Conservation (phyloP, 2,113 vertebrate species). For the Centrocercus urophasianus region DNA sequence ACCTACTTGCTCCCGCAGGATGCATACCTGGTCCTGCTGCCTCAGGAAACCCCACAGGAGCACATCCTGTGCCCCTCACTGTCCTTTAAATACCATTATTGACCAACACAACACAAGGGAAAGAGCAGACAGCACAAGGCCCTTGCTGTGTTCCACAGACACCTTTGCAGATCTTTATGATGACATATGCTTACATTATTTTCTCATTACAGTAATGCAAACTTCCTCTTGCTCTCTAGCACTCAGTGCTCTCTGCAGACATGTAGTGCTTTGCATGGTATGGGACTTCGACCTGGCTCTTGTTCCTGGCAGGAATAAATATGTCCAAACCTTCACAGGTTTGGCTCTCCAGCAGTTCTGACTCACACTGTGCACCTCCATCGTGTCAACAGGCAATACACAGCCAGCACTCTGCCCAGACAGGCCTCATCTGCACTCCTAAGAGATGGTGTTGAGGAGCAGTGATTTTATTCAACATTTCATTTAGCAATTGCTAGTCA, state of each 20-base stretch:
- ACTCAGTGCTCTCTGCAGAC: not conserved
- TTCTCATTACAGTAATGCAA: not conserved
- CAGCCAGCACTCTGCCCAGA: not conserved
- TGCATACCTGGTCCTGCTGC: not conserved
- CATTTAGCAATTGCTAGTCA: not conserved
- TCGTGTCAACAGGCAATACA: not conserved
- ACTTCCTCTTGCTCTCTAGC: not conserved
- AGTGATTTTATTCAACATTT: not conserved
- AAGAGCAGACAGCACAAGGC: not conserved
- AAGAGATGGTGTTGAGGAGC: not conserved
- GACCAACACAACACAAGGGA: not conserved
- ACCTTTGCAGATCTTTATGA: not conserved
- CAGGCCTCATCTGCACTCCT: not conserved
- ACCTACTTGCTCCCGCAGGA: not conserved
- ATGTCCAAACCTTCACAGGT: not conserved
- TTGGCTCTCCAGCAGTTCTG: not conserved
- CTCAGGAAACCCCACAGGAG: not conserved
- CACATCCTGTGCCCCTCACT: not conserved
- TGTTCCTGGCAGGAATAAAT: not conserved
- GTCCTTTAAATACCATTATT: not conserved
- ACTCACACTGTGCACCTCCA: fast-evolving
- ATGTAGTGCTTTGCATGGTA: fast-evolving
- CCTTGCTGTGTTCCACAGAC: not conserved
- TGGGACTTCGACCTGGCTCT: fast-evolving
- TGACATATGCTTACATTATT: not conserved